Evolutionary conservation across 2,113 vertebrate species (phyloP).

Genomic region (Pteronura brasiliensis): DNA sequence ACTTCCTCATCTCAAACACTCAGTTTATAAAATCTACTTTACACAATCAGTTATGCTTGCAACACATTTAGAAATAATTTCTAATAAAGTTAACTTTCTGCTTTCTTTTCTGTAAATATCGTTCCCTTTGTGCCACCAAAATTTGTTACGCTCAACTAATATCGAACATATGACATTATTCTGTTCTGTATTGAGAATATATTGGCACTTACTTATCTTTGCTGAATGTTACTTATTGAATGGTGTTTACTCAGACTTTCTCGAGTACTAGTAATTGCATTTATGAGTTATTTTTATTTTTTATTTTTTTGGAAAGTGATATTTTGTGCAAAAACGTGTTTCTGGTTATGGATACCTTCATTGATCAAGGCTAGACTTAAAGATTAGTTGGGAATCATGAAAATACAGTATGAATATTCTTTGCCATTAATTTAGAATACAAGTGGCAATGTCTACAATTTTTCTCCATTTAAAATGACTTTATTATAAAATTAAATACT

Average conservation of each 20-base stretch:
- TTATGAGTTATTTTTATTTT: neutral
- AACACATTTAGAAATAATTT: neutral
- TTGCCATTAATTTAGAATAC: neutral
- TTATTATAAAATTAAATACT: neutral
- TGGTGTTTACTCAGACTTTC: neutral
- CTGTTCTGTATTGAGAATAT: neutral
- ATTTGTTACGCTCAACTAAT: neutral
- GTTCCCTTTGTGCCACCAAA: neutral
- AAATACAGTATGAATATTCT: neutral
- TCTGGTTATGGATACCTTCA: neutral
- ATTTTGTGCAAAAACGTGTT: neutral
- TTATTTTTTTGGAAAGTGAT: neutral
- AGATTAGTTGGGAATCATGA: neutral
- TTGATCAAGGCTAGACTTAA: neutral
- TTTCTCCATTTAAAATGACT: neutral
- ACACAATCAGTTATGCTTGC: neutral
- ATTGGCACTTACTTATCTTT: neutral
- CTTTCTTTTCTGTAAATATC: neutral
- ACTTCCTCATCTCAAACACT: neutral
- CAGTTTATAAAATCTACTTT: neutral
- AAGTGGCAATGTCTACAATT: neutral
- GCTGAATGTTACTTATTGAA: neutral
- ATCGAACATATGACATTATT: neutral
- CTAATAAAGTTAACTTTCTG: neutral
- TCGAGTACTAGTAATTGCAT: neutral